Conservation (phyloP, 2,888 invertebrate species). For the Cotesia congregata region DNA sequence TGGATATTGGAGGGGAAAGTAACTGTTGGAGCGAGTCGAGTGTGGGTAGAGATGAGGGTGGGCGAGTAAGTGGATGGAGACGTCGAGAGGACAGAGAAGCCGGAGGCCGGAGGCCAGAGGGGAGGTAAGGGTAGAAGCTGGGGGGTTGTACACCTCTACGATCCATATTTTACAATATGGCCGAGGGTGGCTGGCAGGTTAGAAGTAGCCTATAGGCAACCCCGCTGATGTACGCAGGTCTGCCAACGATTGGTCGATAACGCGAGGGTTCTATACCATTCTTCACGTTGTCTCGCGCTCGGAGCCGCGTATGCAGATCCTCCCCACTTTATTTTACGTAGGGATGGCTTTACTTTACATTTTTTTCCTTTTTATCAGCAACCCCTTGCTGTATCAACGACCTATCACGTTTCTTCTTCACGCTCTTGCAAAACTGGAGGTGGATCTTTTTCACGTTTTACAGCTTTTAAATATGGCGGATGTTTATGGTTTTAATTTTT, state of each 20-base stretch:
- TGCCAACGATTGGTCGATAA: slow-evolving; percentile 69
- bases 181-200: slow-evolving; percentile 57
- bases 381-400: slow-evolving; percentile 44
- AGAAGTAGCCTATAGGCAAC: slow-evolving; percentile 67
- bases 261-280: slow-evolving; percentile 49
- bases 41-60: slow-evolving; percentile 22
- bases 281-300: slow-evolving; percentile 28
- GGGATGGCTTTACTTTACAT: background rate
- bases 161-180: slow-evolving; percentile 71
- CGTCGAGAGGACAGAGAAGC: slow-evolving; percentile 42
- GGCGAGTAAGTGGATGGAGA: slow-evolving; percentile 41
- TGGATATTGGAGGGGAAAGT: background rate
- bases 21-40: background rate
- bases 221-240: slow-evolving; percentile 68
- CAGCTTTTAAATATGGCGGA: slow-evolving; percentile 50
- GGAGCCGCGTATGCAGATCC: slow-evolving; percentile 57
- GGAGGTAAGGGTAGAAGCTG: slow-evolving; percentile 41
- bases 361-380: slow-evolving; percentile 42
- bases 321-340: slow-evolving; percentile 32
- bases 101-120: background rate
- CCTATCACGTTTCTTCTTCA: slow-evolving; percentile 53
- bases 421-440: slow-evolving; percentile 44
- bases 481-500: background rate
- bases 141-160: slow-evolving; percentile 65
- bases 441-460: slow-evolving; percentile 45